These are phyloP conservation scores for Chanos chanos DNA, from an alignment of 2,797 vertebrate genomes.

Conservation along the genomic window DNA sequence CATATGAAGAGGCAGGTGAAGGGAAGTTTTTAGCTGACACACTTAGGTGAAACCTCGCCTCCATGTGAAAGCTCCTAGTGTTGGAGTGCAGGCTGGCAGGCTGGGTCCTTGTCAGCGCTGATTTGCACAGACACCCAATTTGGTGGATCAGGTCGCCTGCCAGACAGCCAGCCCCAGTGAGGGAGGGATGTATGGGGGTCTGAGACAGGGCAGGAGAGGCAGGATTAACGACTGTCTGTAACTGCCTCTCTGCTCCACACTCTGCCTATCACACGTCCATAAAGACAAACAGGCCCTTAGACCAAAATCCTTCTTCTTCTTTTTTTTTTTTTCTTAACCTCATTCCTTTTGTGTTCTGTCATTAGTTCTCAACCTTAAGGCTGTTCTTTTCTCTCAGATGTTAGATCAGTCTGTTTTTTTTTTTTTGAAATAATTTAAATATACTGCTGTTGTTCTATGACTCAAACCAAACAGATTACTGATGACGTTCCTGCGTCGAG, in stretches of 20 bases:
- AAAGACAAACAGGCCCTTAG: not conserved
- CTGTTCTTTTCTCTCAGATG: too few species aligned
- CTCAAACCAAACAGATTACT: too few species aligned
- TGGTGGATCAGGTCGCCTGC: constrained; percentile 50
- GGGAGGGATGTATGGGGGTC: constrained; percentile 19
- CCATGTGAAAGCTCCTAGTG: too few species aligned
- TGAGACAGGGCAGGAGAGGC: not conserved
- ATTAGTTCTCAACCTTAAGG: too few species aligned
- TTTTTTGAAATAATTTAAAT: too few species aligned
- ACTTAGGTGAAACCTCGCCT: too few species aligned
- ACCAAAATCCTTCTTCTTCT: not conserved
- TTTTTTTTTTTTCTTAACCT: not conserved
- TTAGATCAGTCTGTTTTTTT: too few species aligned
- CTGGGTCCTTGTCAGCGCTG: constrained; percentile 32
- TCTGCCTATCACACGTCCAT: not conserved
- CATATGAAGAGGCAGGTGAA: too few species aligned
- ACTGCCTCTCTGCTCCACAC: not conserved
- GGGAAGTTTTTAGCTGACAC: too few species aligned
- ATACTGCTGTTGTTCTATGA: too few species aligned
- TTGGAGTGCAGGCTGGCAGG: constrained; percentile 36
- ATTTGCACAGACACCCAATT: constrained; percentile 58
- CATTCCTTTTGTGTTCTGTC: too few species aligned
- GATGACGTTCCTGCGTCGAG: too few species aligned
- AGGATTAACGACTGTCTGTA: not conserved
- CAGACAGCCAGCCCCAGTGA: constrained; percentile 43